Percentiles rank a stretch among this genome's conserved stretches.
These are phyloP conservation scores for Heteromurus nitidus DNA, from an alignment of 2,888 invertebrate species.

Conservation along the genomic window DNA sequence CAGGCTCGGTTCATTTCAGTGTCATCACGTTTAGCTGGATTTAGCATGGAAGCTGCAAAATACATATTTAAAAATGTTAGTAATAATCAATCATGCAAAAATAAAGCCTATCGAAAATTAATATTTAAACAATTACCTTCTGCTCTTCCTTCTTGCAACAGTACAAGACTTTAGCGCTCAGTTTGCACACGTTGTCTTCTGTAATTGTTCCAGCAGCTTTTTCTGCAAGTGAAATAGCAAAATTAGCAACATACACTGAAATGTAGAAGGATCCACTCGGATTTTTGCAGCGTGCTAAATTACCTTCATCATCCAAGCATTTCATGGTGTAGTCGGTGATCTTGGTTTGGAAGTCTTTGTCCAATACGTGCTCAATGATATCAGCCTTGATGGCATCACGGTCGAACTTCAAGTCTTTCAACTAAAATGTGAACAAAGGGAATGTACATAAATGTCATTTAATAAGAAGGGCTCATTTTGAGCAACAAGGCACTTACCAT, in stretches of 20 bases:
- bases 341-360: slow-evolving; percentile 52
- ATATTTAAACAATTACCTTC: slow-evolving; percentile 40
- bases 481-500: slow-evolving; percentile 40
- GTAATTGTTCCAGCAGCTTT: slow-evolving; percentile 48
- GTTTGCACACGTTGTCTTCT: slow-evolving; percentile 51
- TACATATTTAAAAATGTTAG: too few relatives aligned
- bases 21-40: neutral
- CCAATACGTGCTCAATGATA: slow-evolving; percentile 53
- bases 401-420: slow-evolving; percentile 53
- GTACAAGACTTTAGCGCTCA: slow-evolving; percentile 43
- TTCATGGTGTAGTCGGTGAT: slow-evolving; percentile 56
- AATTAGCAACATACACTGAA: neutral
- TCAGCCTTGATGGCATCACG: slow-evolving; percentile 55
- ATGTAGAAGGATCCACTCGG: neutral
- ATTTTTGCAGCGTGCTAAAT: slow-evolving; percentile 3
- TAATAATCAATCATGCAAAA: too few relatives aligned
- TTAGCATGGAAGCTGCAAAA: slow-evolving; percentile 49
- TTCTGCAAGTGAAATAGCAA: slow-evolving; percentile 31
- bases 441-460: slow-evolving; percentile 23
- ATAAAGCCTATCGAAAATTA: too few relatives aligned
- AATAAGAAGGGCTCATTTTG: neutral
- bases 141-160: slow-evolving; percentile 55
- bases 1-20: too few relatives aligned
- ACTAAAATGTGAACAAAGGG: slow-evolving; percentile 19
- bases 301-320: slow-evolving; percentile 60